Conservation (phyloP, 2,888 invertebrate genomes). For the Pecten maximus region DNA sequence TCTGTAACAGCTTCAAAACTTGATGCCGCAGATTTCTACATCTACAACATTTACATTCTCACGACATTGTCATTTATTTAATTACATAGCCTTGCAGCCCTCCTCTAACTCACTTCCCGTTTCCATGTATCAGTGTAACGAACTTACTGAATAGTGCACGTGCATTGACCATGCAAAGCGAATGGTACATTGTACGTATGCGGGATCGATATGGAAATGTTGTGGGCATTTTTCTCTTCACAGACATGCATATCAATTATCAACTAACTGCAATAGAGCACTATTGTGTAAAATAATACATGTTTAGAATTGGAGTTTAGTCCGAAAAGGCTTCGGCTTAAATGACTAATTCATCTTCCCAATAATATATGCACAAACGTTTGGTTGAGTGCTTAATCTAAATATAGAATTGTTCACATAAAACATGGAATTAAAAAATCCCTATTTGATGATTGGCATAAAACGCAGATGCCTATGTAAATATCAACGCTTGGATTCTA, state of each 20-base stretch:
- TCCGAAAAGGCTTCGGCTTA: too few relatives aligned
- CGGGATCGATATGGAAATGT: neutral
- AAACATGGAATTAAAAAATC: neutral
- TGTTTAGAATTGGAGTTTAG: neutral
- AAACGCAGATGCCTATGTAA: too few relatives aligned
- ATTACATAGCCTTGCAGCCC: neutral
- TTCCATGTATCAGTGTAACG: neutral
- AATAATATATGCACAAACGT: too few relatives aligned
- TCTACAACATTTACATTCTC: neutral
- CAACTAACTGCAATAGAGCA: neutral
- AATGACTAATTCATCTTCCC: too few relatives aligned
- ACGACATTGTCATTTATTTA: neutral
- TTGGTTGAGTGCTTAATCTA: too few relatives aligned
- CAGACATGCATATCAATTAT: neutral
- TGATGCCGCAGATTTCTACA: too few relatives aligned
- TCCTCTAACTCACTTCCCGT: neutral
- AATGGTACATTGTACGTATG: neutral
- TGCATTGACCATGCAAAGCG: neutral
- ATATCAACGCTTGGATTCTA: neutral
- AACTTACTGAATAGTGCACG: neutral
- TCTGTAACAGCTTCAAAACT: neutral
- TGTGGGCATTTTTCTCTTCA: neutral
- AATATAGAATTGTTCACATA: neutral
- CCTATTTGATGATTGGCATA: neutral
- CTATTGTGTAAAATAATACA: neutral